These are phyloP conservation scores for Heterodera filipjevi DNA, from an alignment of 2,888 invertebrate genomes.

Conservation along the genomic window DNA sequence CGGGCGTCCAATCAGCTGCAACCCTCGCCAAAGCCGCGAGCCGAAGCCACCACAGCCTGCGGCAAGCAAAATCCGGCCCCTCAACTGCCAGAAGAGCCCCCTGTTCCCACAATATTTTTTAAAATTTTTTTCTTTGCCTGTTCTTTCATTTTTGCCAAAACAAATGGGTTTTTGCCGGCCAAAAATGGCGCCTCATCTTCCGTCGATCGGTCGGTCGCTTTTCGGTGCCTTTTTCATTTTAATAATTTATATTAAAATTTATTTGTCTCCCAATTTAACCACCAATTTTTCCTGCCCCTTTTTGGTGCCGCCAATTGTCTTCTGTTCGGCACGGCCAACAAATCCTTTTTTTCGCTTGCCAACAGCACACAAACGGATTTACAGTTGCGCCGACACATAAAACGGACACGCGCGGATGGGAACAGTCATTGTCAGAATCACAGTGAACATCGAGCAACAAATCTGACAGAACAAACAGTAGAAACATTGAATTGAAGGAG, in stretches of 20 bases:
- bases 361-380: conserved; percentile 24
- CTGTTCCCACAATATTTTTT: no score
- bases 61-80: no score
- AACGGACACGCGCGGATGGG: conserved; percentile 8
- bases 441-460: conserved; percentile 7
- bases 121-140: neutral
- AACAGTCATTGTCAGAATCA: conserved; percentile 28
- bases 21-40: no score
- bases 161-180: neutral
- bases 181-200: neutral
- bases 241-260: neutral
- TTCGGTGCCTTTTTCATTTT: conserved; percentile 1
- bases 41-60: no score
- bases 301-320: conserved; percentile 5
- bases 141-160: neutral
- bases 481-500: neutral
- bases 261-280: neutral
- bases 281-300: neutral
- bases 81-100: no score
- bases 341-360: neutral
- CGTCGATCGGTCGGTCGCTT: neutral
- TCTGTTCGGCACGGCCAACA: neutral
- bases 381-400: conserved; percentile 29
- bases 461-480: neutral
- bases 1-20: no score